These are phyloP conservation scores for Thereva nobilitata DNA, from an alignment of 2,888 invertebrate species.

Conservation along the genomic window DNA sequence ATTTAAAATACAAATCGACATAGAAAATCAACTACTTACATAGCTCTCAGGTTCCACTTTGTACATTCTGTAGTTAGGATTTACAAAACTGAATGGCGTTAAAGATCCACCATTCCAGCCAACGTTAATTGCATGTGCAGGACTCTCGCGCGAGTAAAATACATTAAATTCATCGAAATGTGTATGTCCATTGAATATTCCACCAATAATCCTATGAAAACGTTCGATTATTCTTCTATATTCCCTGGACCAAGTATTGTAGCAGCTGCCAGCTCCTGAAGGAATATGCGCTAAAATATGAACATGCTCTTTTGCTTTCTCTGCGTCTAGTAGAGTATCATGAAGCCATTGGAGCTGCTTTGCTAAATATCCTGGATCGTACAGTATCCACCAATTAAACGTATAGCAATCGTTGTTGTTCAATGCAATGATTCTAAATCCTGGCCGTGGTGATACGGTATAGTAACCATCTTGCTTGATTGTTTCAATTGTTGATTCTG, in stretches of 20 bases:
- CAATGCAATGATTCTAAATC: constrained; percentile 74
- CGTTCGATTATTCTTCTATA: constrained; percentile 71
- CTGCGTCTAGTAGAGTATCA: constrained; percentile 72
- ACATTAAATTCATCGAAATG: constrained; percentile 76
- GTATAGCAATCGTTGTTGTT: constrained; percentile 76
- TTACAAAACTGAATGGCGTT: constrained; percentile 73
- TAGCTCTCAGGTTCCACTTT: constrained; percentile 65
- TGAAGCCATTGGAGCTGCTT: constrained; percentile 82
- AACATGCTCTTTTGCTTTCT: constrained; percentile 73
- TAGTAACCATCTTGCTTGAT: constrained; percentile 77
- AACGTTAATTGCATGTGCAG: constrained; percentile 63
- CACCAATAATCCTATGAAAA: constrained; percentile 74
- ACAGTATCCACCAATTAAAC: constrained; percentile 66
- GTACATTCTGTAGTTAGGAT: constrained; percentile 81
- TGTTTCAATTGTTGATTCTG: constrained; percentile 62
- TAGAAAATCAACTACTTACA: constrained; percentile 60
- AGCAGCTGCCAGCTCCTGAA: constrained; percentile 70
- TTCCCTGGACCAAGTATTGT: constrained; percentile 72
- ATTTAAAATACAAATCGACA: not conserved
- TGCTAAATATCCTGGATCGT: constrained; percentile 73
- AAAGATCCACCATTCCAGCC: constrained; percentile 85
- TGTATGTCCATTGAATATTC: constrained; percentile 82
- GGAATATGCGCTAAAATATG: constrained; percentile 86
- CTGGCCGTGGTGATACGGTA: constrained; percentile 67
- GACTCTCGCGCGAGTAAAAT: constrained; percentile 62